A percentile compares a stretch with the other conserved stretches of the same genome.
These are phyloP conservation scores for Epistrophe eligans DNA, from an alignment of 2,888 invertebrate genomes.

Conservation along the genomic window DNA sequence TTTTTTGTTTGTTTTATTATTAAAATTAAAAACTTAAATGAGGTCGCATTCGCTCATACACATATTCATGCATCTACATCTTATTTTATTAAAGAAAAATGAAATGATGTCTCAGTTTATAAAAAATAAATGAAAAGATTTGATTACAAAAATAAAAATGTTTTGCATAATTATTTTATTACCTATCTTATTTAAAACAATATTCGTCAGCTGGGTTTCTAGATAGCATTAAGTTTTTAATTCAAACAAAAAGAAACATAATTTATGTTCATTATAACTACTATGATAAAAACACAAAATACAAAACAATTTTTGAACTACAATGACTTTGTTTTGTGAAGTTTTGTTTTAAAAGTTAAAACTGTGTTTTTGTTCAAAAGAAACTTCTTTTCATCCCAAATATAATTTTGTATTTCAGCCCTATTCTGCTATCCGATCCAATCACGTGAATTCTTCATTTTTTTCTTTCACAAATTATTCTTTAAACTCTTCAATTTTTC, in stretches of 20 bases:
- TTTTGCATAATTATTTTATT: slow-evolving; percentile 31
- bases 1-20: slow-evolving; percentile 31
- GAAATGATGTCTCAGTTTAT: slow-evolving; percentile 57
- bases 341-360: too few relatives aligned
- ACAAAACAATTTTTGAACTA: neutral
- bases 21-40: slow-evolving; percentile 16
- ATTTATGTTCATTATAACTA: slow-evolving; percentile 22
- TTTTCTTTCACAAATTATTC: too few relatives aligned
- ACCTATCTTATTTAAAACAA: slow-evolving; percentile 2
- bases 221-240: slow-evolving; percentile 76
- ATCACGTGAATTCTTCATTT: too few relatives aligned
- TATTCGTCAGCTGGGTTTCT: slow-evolving; percentile 38
- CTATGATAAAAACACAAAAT: neutral
- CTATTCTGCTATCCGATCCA: too few relatives aligned
- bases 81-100: slow-evolving; percentile 43
- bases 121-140: slow-evolving; percentile 16
- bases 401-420: too few relatives aligned
- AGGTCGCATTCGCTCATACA: slow-evolving; percentile 22
- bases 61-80: slow-evolving; percentile 57
- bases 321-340: neutral
- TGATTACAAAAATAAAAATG: slow-evolving; percentile 38
- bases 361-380: too few relatives aligned
- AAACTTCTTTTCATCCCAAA: too few relatives aligned
- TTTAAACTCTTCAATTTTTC: too few relatives aligned
- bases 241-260: slow-evolving; percentile 65